A percentile compares a stretch with the other conserved stretches of the same genome.
phyloP scores from a whole-genome alignment of 1,140 invertebrate species.

The Aphidius ervi region DNA sequence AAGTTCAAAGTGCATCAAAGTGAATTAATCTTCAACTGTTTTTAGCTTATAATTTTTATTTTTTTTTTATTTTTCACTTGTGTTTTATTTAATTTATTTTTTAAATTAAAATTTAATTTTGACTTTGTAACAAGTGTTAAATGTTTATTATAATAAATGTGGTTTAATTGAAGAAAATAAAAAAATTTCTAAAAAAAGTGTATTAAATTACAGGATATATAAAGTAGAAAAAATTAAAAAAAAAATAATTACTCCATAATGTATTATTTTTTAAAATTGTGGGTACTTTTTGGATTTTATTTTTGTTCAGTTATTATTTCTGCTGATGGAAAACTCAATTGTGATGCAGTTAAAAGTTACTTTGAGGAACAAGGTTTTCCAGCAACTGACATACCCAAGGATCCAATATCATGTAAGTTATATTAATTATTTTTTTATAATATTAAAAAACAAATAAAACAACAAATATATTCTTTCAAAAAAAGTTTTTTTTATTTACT shows the following conservation, averaged over 20 bases:
- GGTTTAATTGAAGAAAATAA: neutral
- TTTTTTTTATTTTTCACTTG: too few relatives aligned
- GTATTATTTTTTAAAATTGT: conserved; percentile 32
- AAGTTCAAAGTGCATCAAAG: too few relatives aligned
- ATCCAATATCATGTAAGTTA: conserved; percentile 47
- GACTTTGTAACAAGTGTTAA: too few relatives aligned
- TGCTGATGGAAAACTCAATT: conserved; percentile 38
- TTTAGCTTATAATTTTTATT: too few relatives aligned
- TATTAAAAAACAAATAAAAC: neutral
- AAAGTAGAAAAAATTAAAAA: neutral
- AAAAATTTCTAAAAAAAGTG: neutral
- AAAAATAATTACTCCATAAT: conserved; percentile 34
- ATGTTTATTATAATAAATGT: neutral
- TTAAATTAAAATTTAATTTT: too few relatives aligned
- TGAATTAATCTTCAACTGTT: too few relatives aligned
- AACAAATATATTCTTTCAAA: neutral
- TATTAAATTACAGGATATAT: neutral
- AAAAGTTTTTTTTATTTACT: neutral
- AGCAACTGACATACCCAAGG: conserved; percentile 46
- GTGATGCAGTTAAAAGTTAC: conserved; percentile 42
- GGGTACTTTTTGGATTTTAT: conserved; percentile 37
- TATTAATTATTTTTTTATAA: conserved; percentile 2
- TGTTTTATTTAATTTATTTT: too few relatives aligned
- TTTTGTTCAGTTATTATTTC: conserved; percentile 23
- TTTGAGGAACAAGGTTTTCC: conserved; percentile 48